Evolutionary conservation across 2,888 invertebrate genomes (phyloP).

Genomic region (Cosmorhoe ocellata): DNA sequence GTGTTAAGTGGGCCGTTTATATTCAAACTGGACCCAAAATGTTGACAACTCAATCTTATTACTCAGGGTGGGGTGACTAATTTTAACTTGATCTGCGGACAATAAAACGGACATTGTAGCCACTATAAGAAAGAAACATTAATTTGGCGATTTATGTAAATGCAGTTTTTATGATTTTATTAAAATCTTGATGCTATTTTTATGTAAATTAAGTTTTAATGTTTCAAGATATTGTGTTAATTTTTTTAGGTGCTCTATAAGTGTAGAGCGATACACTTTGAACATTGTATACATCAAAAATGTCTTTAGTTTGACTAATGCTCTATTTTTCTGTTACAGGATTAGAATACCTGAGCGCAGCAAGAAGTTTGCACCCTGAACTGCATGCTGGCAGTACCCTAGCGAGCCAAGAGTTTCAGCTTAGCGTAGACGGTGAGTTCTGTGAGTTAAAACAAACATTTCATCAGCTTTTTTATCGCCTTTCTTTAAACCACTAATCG

Average conservation of each 20-base stretch:
- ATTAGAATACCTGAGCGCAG: slow-evolving; percentile 76
- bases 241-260: too few relatives aligned
- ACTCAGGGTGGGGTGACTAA: slow-evolving; percentile 40
- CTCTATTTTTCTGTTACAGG: slow-evolving; percentile 56
- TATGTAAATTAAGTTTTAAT: background rate
- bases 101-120: slow-evolving; percentile 28
- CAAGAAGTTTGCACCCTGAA: slow-evolving; percentile 81
- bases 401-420: slow-evolving; percentile 94
- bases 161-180: slow-evolving; percentile 20
- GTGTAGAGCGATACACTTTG: too few relatives aligned
- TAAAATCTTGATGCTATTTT: slow-evolving; percentile 5
- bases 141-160: slow-evolving; percentile 26
- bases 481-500: too few relatives aligned
- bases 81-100: slow-evolving; percentile 43
- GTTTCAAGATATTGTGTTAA: too few relatives aligned
- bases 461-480: background rate
- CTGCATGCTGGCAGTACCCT: slow-evolving; percentile 85
- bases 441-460: slow-evolving; percentile 14
- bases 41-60: slow-evolving; percentile 75
- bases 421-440: slow-evolving; percentile 92
- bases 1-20: slow-evolving; percentile 68
- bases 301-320: background rate
- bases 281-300: too few relatives aligned
- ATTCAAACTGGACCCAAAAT: slow-evolving; percentile 56
- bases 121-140: slow-evolving; percentile 26